A percentile compares a stretch with the other conserved stretches of the same genome.
Evolutionary conservation across 1,140 invertebrate species (phyloP).

Genomic region (Panagrolaimus sp.): DNA sequence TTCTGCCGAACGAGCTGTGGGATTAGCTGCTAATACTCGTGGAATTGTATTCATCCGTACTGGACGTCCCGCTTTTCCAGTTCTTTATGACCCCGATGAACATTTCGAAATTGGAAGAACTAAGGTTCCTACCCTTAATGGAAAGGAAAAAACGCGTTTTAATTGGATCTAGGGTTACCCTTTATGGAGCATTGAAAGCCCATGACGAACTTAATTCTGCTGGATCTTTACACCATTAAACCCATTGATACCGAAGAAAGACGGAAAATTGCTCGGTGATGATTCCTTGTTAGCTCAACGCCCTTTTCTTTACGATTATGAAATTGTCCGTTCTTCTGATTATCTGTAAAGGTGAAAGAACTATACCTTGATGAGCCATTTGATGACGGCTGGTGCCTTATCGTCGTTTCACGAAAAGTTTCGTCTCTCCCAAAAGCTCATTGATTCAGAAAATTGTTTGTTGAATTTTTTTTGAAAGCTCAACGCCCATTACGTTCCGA

Average conservation of each 20-base stretch:
- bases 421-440: too few species aligned
- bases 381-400: too few species aligned
- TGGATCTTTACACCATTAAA: conserved; percentile 69
- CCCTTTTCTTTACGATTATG: too few species aligned
- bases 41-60: conserved; percentile 94
- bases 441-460: too few species aligned
- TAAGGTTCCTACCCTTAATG: too few species aligned
- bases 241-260: conserved; percentile 79
- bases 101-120: conserved; percentile 69
- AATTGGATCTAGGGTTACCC: conserved; percentile 84
- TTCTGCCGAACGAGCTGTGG: conserved; percentile 81
- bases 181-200: conserved; percentile 82
- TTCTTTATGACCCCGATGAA: conserved; percentile 83
- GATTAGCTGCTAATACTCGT: conserved; percentile 87
- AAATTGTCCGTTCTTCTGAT: too few species aligned
- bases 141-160: conserved; percentile 71
- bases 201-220: conserved; percentile 70
- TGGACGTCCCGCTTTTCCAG: conserved; percentile 78
- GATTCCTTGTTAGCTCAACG: too few species aligned
- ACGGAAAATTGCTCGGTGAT: conserved; percentile 72
- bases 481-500: too few species aligned
- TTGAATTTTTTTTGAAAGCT: too few species aligned
- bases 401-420: too few species aligned
- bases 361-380: too few species aligned
- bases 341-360: too few species aligned